These are phyloP conservation scores for Hesperophylax magnus DNA, from an alignment of 1,140 invertebrate species.

Conservation along the genomic window DNA sequence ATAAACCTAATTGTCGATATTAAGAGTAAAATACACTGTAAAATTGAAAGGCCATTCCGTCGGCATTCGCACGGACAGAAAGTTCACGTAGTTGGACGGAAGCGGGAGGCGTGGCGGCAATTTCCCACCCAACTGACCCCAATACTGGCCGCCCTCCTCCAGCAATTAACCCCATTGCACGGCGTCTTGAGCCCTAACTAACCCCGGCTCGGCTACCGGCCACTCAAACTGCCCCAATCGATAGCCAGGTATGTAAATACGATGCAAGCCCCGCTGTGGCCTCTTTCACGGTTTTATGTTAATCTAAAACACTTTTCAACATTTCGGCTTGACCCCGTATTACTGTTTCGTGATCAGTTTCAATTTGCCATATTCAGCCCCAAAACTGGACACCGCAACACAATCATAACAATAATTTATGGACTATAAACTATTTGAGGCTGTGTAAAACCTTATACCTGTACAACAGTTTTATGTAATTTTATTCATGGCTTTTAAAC, in stretches of 20 bases:
- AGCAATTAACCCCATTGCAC: constrained; percentile 36
- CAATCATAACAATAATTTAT: neutral
- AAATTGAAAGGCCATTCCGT: neutral
- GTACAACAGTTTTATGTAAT: too few species aligned
- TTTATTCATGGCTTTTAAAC: too few species aligned
- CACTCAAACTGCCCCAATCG: neutral
- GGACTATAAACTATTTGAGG: too few species aligned
- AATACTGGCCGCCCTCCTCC: neutral
- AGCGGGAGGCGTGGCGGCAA: constrained; percentile 9
- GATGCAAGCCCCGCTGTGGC: constrained; percentile 3
- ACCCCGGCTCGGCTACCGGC: neutral
- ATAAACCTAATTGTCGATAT: too few species aligned
- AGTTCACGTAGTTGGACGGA: neutral
- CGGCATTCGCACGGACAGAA: neutral
- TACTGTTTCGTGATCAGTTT: neutral
- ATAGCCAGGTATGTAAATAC: constrained; percentile 13
- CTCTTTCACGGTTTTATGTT: constrained; percentile 9
- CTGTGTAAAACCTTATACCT: too few species aligned
- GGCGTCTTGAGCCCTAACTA: neutral
- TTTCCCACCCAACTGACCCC: constrained; percentile 21
- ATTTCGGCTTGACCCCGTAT: constrained; percentile 12
- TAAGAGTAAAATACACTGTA: too few species aligned
- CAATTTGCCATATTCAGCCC: constrained; percentile 25
- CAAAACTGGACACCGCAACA: constrained; percentile 11
- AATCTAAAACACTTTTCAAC: constrained; percentile 9